Conservation (phyloP, 37 sponge, comb jelly and placozoan genomes). For the Geodia barretti region DNA sequence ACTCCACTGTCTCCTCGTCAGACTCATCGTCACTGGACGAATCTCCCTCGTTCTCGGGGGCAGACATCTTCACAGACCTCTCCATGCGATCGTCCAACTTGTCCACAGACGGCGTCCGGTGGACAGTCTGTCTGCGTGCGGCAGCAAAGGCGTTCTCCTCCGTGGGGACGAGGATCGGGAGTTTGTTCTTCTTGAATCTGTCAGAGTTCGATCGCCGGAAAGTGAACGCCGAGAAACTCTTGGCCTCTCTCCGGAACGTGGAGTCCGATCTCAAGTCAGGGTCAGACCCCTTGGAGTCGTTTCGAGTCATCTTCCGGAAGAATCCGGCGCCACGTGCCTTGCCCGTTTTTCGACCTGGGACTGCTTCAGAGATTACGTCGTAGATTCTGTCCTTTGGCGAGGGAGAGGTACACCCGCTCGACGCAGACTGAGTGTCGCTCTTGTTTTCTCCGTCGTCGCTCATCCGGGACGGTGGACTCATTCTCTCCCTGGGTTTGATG, state of each 20-base stretch:
- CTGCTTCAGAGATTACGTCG: background rate
- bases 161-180: conserved; percentile 8
- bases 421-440: background rate
- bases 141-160: background rate
- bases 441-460: background rate
- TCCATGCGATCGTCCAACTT: conserved; percentile 61
- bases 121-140: background rate
- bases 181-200: conserved; percentile 10
- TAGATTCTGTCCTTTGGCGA: background rate
- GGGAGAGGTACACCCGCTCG: background rate
- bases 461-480: background rate
- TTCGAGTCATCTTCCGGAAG: background rate
- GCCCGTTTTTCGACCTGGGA: background rate
- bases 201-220: conserved; percentile 9
- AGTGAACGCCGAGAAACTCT: conserved; percentile 35
- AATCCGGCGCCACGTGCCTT: background rate
- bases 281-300: background rate
- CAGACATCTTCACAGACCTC: conserved; percentile 10
- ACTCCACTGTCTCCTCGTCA: conserved; percentile 14
- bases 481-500: background rate
- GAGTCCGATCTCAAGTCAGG: background rate
- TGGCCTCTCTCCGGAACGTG: background rate
- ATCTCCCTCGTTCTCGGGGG: background rate
- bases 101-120: conserved; percentile 64
- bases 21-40: conserved; percentile 57